Percentiles rank a stretch among this genome's conserved stretches.
These are phyloP conservation scores for Phenacoccus solenopsis DNA, from an alignment of 1,140 invertebrate genomes.

Conservation along the genomic window DNA sequence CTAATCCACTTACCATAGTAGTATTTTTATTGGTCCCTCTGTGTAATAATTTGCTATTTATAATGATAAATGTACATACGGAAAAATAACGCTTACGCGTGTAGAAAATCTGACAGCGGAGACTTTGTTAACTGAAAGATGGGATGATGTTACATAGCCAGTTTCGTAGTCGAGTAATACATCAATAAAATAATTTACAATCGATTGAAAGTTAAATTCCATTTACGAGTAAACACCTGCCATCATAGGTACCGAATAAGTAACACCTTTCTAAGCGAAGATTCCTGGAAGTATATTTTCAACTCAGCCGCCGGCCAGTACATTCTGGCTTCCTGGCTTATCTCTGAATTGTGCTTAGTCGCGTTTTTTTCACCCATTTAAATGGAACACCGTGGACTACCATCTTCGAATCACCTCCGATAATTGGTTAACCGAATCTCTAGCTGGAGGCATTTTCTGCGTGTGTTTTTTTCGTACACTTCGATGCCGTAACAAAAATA, in stretches of 20 bases:
- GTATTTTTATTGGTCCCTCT: neutral
- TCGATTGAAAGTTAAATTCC: neutral
- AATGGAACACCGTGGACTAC: neutral
- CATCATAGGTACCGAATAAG: neutral
- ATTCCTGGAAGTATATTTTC: neutral
- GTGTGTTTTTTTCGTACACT: too few species aligned
- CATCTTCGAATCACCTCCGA: neutral
- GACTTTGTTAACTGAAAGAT: neutral
- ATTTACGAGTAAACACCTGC: neutral
- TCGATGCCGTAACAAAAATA: neutral
- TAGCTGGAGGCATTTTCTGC: neutral
- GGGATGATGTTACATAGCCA: neutral
- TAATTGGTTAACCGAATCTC: neutral
- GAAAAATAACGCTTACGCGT: neutral
- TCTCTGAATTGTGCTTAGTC: neutral
- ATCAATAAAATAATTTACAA: slow-evolving; percentile 4
- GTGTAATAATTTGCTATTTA: neutral
- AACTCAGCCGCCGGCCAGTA: neutral
- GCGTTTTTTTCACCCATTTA: neutral
- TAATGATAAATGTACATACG: neutral
- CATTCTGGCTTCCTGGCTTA: neutral
- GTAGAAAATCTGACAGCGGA: neutral
- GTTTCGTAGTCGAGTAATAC: neutral
- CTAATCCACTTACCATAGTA: neutral
- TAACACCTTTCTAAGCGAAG: neutral